These are phyloP conservation scores for Ephialtes manifestator DNA, from an alignment of 2,888 invertebrate genomes.

Conservation along the genomic window DNA sequence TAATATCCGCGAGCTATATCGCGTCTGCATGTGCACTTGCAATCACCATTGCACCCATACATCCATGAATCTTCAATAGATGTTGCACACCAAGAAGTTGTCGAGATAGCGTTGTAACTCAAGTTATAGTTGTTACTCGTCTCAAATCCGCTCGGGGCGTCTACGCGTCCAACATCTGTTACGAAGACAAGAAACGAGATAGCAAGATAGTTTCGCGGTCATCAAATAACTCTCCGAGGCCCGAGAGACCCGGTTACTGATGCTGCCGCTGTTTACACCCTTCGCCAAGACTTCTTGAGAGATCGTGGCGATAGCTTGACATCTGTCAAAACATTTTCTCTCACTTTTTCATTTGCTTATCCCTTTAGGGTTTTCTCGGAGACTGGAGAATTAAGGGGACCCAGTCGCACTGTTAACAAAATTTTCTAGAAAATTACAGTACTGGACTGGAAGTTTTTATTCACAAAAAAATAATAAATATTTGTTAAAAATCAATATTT, in stretches of 20 bases:
- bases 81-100: conserved; percentile 14
- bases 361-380: background rate
- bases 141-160: conserved; percentile 47
- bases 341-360: background rate
- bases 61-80: conserved; percentile 6
- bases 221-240: conserved; percentile 27
- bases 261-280: conserved; percentile 25
- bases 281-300: conserved; percentile 8
- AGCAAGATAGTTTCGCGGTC: conserved; percentile 51
- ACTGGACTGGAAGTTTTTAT: no score
- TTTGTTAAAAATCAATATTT: no score
- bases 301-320: conserved; percentile 34
- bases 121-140: conserved; percentile 34
- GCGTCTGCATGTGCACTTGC: background rate
- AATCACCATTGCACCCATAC: conserved; percentile 17
- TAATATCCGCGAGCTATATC: conserved; percentile 8
- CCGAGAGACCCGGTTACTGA: background rate
- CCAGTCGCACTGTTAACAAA: no score
- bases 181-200: conserved; percentile 42
- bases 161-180: conserved; percentile 62
- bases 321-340: conserved; percentile 48
- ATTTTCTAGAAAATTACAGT: no score
- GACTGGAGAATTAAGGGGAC: background rate
- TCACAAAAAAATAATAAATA: background rate
- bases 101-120: conserved; percentile 12